A percentile compares a stretch with the other conserved stretches of the same genome.
Evolutionary conservation across 37 sponge, comb jelly and placozoan species (phyloP).

Genomic region (Axinella damicornis): DNA sequence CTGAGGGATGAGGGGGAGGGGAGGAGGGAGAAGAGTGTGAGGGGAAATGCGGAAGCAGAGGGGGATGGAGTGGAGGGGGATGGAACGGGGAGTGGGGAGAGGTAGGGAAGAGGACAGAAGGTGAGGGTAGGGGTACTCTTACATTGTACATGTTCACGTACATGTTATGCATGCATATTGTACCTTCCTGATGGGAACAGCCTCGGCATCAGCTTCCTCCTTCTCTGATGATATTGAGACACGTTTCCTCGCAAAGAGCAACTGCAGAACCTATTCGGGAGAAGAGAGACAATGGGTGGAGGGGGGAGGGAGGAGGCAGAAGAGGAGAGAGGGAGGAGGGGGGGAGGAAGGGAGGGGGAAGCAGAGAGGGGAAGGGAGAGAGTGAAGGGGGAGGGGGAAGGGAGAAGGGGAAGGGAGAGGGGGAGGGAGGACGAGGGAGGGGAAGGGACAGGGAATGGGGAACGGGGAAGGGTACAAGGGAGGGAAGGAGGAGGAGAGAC

Average conservation of each 20-base stretch:
- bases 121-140: neutral
- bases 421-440: no score
- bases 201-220: neutral
- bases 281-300: neutral
- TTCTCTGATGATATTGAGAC: neutral
- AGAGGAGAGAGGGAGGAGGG: neutral
- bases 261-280: slow-evolving; percentile 11
- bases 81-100: neutral
- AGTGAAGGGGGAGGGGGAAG: neutral
- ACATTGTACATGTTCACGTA: no score
- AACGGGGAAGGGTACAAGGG: no score
- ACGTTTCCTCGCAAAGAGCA: slow-evolving; percentile 15
- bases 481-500: neutral
- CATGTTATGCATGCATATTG: no score
- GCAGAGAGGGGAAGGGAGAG: neutral
- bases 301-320: no score
- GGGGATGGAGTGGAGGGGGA: neutral
- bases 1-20: no score
- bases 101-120: slow-evolving; percentile 13
- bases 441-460: neutral
- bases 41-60: no score
- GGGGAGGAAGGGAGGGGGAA: no score
- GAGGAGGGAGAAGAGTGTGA: neutral
- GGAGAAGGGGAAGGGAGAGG: no score
- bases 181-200: neutral